A percentile compares a stretch with the other conserved stretches of the same genome.
phyloP scores from a whole-genome alignment of 2,113 vertebrate genomes.

The Grammomys surdaster region DNA sequence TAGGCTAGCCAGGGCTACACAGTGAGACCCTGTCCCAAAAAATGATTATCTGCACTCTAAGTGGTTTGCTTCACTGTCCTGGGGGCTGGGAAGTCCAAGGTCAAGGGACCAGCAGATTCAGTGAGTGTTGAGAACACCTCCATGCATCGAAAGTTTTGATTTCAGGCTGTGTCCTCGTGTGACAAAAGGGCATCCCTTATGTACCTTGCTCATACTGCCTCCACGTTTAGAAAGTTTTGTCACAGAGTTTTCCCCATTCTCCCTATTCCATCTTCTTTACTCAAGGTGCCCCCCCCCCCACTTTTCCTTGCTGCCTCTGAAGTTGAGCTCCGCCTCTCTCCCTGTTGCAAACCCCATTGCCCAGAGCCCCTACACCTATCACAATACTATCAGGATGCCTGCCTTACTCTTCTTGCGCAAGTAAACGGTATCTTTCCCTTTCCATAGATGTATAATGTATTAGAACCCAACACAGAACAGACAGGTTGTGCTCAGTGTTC shows the following conservation, averaged over 20 bases:
- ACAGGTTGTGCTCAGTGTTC: not conserved
- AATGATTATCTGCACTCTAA: not conserved
- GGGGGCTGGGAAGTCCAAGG: not conserved
- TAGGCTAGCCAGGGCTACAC: not conserved
- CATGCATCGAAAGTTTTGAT: too few species aligned
- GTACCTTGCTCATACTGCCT: not conserved
- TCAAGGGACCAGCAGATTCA: not conserved
- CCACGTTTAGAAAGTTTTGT: too few species aligned
- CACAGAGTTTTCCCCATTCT: not conserved
- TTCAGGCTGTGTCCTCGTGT: not conserved
- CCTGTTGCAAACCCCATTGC: not conserved
- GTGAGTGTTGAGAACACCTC: not conserved
- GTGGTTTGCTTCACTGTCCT: not conserved
- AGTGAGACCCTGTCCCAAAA: not conserved
- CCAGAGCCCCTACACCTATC: rapidly evolving
- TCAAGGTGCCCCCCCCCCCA: not conserved
- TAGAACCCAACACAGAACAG: not conserved
- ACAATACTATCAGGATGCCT: too few species aligned
- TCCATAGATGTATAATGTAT: not conserved
- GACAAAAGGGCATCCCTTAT: not conserved
- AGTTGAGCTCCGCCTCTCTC: not conserved
- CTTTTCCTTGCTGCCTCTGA: not conserved
- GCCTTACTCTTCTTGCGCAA: not conserved
- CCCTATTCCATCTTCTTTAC: not conserved
- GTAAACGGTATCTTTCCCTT: not conserved